Evolutionary conservation across 2,797 vertebrate genomes (phyloP).

Genomic region (Acrocephalus scirpaceus): DNA sequence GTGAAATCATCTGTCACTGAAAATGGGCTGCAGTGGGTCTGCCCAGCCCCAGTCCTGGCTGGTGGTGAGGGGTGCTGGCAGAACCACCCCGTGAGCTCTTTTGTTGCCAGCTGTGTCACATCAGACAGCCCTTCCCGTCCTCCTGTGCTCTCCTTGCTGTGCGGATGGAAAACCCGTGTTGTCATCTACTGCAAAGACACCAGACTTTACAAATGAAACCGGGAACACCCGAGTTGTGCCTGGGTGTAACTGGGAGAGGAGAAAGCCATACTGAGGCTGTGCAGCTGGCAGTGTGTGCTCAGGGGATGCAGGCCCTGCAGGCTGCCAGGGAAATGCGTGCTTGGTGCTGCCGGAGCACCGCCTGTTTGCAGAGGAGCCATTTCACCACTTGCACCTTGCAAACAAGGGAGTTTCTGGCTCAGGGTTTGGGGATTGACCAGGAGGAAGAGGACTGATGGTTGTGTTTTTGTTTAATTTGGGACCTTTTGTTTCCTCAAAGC

Average conservation of each 20-base stretch:
- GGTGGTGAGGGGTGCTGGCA: rapidly evolving
- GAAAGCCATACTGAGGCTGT: rapidly evolving
- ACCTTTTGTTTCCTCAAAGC: conserved; percentile 29
- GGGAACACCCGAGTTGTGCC: rapidly evolving
- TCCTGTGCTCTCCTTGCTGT: not conserved
- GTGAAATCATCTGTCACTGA: not conserved
- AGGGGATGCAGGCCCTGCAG: not conserved
- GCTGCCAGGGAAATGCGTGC: rapidly evolving
- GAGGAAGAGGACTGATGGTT: not conserved
- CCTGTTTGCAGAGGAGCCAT: not conserved
- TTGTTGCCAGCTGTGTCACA: not conserved
- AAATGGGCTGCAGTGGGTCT: not conserved
- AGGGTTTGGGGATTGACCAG: not conserved
- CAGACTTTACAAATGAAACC: rapidly evolving
- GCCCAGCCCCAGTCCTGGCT: not conserved
- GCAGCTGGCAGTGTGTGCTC: not conserved
- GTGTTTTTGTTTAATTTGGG: not conserved
- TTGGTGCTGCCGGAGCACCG: rapidly evolving
- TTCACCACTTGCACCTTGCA: not conserved
- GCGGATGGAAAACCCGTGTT: not conserved
- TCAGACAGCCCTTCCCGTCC: not conserved
- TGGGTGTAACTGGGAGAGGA: not conserved
- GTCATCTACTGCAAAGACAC: not conserved
- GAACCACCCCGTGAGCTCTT: not conserved
- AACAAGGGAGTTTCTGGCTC: not conserved